phyloP scores from a whole-genome alignment of 2,888 invertebrate species.

The Drosophila nigritarsus region DNA sequence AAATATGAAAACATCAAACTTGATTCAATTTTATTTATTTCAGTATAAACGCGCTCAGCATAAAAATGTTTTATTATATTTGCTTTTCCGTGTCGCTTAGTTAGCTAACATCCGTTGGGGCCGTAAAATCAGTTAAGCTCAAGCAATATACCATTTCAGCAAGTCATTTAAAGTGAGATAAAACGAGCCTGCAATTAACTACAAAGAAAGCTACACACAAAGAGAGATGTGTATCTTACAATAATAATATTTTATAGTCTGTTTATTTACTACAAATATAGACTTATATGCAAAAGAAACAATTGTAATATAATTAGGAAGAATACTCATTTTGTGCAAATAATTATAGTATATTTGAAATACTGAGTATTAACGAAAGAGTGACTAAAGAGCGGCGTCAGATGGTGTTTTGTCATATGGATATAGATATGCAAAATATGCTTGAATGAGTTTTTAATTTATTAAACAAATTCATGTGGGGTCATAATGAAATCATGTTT shows the following conservation, averaged over 20 bases:
- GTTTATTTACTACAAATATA: conserved; percentile 2
- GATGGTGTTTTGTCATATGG: too few species aligned
- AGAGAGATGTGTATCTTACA: neutral
- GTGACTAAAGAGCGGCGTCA: neutral
- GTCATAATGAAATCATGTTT: neutral
- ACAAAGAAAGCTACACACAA: conserved; percentile 5
- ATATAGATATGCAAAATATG: too few species aligned
- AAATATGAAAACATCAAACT: neutral
- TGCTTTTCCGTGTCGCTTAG: neutral
- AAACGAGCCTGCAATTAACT: neutral
- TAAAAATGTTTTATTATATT: too few species aligned
- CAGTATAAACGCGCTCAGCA: neutral
- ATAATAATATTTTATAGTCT: neutral
- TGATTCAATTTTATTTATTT: neutral
- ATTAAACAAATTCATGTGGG: neutral
- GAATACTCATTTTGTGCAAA: neutral
- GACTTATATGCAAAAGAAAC: neutral
- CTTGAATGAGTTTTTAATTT: neutral
- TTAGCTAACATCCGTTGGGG: neutral
- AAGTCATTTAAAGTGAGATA: neutral
- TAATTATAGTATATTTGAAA: neutral
- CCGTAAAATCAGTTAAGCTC: neutral
- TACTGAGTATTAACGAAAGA: neutral
- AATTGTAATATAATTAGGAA: neutral
- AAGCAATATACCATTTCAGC: neutral